phyloP scores from a whole-genome alignment of 2,113 vertebrate genomes.

The Bos indicus region DNA sequence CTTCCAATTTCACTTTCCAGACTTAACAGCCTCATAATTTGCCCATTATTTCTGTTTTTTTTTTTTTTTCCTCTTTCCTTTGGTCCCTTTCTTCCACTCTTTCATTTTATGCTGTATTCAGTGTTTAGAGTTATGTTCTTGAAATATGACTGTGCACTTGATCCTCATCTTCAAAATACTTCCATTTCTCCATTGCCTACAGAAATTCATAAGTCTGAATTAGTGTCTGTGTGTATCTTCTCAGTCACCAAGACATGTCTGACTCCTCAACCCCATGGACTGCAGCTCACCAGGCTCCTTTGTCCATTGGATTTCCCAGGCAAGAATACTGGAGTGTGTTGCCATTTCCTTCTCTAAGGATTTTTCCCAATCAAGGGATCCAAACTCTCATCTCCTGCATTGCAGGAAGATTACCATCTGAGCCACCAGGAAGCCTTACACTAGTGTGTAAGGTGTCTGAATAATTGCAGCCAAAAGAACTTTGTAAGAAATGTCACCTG shows the following conservation, averaged over 20 bases:
- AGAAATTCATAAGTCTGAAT: neutral
- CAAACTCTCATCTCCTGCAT: rapidly evolving
- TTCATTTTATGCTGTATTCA: neutral
- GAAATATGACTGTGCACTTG: neutral
- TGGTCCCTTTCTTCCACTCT: neutral
- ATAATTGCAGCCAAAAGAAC: neutral
- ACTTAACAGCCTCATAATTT: neutral
- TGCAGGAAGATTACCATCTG: neutral
- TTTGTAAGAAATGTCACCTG: neutral
- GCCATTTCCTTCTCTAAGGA: neutral
- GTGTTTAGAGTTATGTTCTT: neutral
- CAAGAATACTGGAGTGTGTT: neutral
- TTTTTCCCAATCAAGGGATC: neutral
- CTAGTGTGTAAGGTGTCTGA: rapidly evolving
- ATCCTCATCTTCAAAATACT: neutral
- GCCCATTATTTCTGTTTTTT: neutral
- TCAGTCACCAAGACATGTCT: neutral
- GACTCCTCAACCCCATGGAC: neutral
- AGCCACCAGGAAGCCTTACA: neutral
- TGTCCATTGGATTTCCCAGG: neutral
- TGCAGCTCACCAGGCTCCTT: neutral
- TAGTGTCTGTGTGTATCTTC: neutral
- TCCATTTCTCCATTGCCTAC: neutral
- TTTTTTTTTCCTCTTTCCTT: neutral
- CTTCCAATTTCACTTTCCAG: neutral